Percentiles rank a stretch among this genome's conserved stretches.
phyloP scores from a whole-genome alignment of 2,888 invertebrate genomes.

The Halictus quadricinctus region DNA sequence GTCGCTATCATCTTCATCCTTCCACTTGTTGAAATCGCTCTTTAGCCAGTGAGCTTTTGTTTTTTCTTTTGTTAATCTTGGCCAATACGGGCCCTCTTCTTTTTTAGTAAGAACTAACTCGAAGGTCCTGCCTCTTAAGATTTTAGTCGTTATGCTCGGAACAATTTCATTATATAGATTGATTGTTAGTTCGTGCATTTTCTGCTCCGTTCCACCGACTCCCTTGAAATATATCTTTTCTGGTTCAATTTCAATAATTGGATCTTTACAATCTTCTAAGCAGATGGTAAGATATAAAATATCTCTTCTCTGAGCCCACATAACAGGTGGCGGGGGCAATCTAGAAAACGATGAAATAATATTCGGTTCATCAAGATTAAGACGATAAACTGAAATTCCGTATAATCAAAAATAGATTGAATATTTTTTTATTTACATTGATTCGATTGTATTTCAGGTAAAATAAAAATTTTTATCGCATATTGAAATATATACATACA shows the following conservation, averaged over 20 bases:
- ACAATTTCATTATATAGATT: conserved; percentile 92
- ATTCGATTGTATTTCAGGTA: neutral
- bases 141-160: conserved; percentile 89
- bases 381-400: conserved; percentile 5
- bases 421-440: neutral
- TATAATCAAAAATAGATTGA: neutral
- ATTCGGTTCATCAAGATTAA: neutral
- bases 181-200: conserved; percentile 94
- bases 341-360: conserved; percentile 81
- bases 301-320: conserved; percentile 96
- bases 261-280: conserved; percentile 94
- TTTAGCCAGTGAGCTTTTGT: conserved; percentile 97
- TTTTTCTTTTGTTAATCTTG: conserved; percentile 92
- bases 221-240: conserved; percentile 91
- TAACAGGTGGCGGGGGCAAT: conserved; percentile 90
- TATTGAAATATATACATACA: neutral
- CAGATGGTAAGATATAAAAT: conserved; percentile 94
- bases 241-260: conserved; percentile 88
- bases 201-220: conserved; percentile 91
- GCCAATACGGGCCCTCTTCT: conserved; percentile 92
- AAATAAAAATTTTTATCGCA: neutral
- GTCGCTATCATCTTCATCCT: conserved; percentile 97
- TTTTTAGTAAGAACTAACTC: conserved; percentile 89
- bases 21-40: conserved; percentile 99
- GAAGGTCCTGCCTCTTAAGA: conserved; percentile 89